Percentiles rank a stretch among this genome's conserved stretches.
Evolutionary conservation across 2,888 invertebrate species (phyloP).

Genomic region (Tipula helvola): DNA sequence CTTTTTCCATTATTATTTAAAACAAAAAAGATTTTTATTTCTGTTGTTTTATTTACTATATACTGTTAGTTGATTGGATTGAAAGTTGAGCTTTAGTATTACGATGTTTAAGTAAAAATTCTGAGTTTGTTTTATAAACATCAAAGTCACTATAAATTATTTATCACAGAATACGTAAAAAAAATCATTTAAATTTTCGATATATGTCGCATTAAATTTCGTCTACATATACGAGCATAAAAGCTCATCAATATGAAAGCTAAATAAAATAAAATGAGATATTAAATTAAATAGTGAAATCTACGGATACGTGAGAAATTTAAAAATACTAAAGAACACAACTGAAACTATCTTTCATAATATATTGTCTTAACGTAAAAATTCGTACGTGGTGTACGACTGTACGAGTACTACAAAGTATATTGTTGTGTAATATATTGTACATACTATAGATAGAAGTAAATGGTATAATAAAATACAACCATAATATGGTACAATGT

Average conservation of each 20-base stretch:
- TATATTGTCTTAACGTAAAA: neutral
- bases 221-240: neutral
- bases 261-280: neutral
- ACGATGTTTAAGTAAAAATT: neutral
- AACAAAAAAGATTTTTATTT: neutral
- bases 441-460: neutral
- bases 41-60: neutral
- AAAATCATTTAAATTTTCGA: too few species aligned
- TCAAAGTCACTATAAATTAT: neutral
- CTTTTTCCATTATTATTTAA: neutral
- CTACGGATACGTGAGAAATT: neutral
- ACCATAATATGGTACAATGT: neutral
- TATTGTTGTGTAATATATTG: neutral
- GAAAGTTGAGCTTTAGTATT: neutral
- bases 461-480: neutral
- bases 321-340: neutral
- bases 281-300: neutral
- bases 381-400: neutral
- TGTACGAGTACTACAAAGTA: neutral
- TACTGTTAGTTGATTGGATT: neutral
- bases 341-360: neutral
- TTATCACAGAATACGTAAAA: too few species aligned
- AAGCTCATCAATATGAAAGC: neutral
- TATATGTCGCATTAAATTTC: too few species aligned
- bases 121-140: neutral